Evolutionary conservation across 30 jellyfish, hydroid and myxozoan genomes (phyloP), one percentile per base, ranked within the genome.

Genomic region (Aurelia aurita complex sp. Pacific): DNA sequence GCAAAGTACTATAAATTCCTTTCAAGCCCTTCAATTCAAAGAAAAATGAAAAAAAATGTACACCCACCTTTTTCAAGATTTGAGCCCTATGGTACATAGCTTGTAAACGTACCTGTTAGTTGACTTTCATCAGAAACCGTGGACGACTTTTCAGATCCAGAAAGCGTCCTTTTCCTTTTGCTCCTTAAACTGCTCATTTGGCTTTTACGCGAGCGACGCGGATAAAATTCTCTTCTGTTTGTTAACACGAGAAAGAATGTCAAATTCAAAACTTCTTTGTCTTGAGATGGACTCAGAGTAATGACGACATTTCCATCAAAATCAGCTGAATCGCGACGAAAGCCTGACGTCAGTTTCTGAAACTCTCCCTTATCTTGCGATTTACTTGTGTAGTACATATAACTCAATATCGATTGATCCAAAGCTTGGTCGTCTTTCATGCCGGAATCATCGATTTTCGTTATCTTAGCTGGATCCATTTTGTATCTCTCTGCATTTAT

Each of bases 261-360:
- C 76, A 94, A 60, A 66, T 75, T 94, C 66, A 94, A 51, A 11
- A 88, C 96, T 52, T 88, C 98, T 6, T 73, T 77, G 83, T 77
- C 96, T 13, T 73, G 86, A 14, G 94, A 68, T 0, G 82, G 83
- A 42, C 89, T 66, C 34, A 88, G 85, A 53, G 92, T 76, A 42
- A 94, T 88, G 73, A 96, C 75, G 38, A 89, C 98, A 64, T 75
- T 86, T 67, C 98, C 97, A 65, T 94, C 98, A 51, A 80, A 94
- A 69, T 94, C 98, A 15, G 97, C 91, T 29, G 90, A 63, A 64
- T 94, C 98, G 42, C 98, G 82, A 12, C 97, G 66, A 34, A 81
- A 77, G 11, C 87, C 81, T 1, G 91, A 79, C 14, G 87, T 42
- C 80, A 87, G n/a, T 79, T 69, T 87, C 69, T 88, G 97, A 34